Evolutionary conservation across 2,113 vertebrate species (phyloP), one percentile per base, ranked within the genome.

Genomic region (Tenebrosternarchus preto): DNA sequence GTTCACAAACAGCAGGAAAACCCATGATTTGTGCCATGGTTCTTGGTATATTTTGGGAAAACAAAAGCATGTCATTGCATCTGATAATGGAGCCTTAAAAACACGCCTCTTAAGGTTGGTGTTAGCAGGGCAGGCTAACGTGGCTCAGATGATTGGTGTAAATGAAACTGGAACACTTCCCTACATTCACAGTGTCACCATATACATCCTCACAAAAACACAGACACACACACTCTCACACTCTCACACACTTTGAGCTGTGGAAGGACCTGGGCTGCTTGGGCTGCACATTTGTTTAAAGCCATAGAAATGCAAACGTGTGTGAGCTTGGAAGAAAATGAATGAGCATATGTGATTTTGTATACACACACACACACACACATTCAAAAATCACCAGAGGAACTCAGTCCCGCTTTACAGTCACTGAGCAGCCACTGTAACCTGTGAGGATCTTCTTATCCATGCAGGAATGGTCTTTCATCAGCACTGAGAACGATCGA

Each of bases 211-310:
- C 43, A 46, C 43, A 46, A 4, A 46, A 4, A 46, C 43, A 50
- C 43, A 50, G 11, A 50, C 43, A 50, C 43, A 15, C 43, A 12
- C 43, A 50, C 39, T 5, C 39, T 43, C 43, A 50, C 43, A 50
- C 43, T 50, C 9, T 50, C 43, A 50, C 43, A 50, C 43, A 46
- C n/a, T 11, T n/a, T 24, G 22, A 9, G 57, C 20, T 22, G n/a
- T 60, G 57, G 57, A n/a, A n/a, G n/a, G n/a, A 22, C 2, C 22
- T 8, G 15, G 12, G 12, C 60, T 17, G 60, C 56, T 57, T 20
- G 9, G 7, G 19, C 60, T 17, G 60, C 60, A 63, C 60, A 63
- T 63, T 63, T 63, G 60, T 63, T 63, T 63, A 63, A 29, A 63
- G 60, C 60, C 29, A 25, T 63, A 29, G 25, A 63, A 63, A 63